Evolutionary conservation across 2,888 invertebrate species (phyloP), one percentile per base, ranked within the genome.

Genomic region (Mactromeris polynyma): DNA sequence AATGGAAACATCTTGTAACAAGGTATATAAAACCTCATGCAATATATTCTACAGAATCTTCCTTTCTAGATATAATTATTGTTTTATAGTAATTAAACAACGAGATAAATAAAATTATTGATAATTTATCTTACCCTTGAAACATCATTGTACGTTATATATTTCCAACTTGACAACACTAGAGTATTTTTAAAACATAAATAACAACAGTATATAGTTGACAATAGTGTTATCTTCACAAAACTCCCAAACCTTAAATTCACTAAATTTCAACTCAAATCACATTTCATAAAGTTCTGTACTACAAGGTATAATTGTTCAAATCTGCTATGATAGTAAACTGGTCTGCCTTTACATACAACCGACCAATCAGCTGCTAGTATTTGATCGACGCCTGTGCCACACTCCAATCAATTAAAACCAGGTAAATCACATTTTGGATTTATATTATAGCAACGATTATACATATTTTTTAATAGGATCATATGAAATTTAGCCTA

Each of bases 391-490:
- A 33, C 36, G 36, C 81, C 40, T 54, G 51, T 51, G 69, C 19
- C 33, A 26, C 77, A 54, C 80, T 73, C 85, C 88, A 88, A 88
- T 88, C 88, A 88, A 81, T 88, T 81, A 54, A 88, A 87, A 40
- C 73, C 81, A 81, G 84, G 81, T 88, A 87, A 42, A 82, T 87
- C 78, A 51, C 54, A 84, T 7, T 38, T 33, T 14, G n/a, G 73
- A 26, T 73, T 73, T 73, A 73, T 33, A 19, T 33, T 36, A 73
- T 31, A 14, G 17, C 26, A 33, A 33, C 19, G 73, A 73, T 73
- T 73, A 73, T 11, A 33, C 73, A 73, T 36, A 73, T 36, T 73
- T 73, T 73, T 73, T 36, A 33, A 33, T 36, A 33, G 17, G 73
- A 73, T 73, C 33, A 19, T 54, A 78, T 83, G 42, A 77, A 54